Conservation (phyloP, 2,888 invertebrate genomes). For the Acrobasis suavella region DNA sequence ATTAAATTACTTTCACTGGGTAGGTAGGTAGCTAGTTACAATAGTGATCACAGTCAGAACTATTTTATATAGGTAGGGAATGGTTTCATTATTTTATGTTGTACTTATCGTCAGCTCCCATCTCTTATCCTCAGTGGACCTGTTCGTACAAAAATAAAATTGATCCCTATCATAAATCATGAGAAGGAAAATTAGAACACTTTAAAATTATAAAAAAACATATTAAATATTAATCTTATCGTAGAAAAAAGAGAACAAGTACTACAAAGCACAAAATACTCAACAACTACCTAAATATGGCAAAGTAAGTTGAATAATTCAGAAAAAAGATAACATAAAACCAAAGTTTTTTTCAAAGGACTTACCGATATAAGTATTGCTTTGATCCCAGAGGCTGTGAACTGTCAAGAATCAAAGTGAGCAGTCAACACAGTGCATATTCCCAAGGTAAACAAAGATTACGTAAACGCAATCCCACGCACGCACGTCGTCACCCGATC, state of each 20-base stretch:
- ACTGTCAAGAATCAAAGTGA: constrained; percentile 49
- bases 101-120: no score
- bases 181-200: no score
- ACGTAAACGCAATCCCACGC: constrained; percentile 81
- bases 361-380: constrained; percentile 43
- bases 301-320: neutral
- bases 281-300: no score
- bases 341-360: neutral
- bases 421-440: constrained; percentile 71
- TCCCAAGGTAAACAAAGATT: constrained; percentile 82
- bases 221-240: no score
- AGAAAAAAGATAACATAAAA: neutral
- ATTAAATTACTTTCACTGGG: neutral
- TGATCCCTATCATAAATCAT: no score
- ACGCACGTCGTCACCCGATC: constrained; percentile 80
- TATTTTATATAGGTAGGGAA: no score
- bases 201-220: no score
- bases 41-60: neutral
- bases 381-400: constrained; percentile 34
- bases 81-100: no score
- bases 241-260: no score
- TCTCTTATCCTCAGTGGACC: no score
- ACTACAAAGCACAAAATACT: no score
- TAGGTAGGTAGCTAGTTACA: neutral
- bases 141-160: no score